Percentiles rank a stretch among this genome's conserved stretches.
Evolutionary conservation across 2,113 vertebrate genomes (phyloP).

Genomic region (Galbula dea): DNA sequence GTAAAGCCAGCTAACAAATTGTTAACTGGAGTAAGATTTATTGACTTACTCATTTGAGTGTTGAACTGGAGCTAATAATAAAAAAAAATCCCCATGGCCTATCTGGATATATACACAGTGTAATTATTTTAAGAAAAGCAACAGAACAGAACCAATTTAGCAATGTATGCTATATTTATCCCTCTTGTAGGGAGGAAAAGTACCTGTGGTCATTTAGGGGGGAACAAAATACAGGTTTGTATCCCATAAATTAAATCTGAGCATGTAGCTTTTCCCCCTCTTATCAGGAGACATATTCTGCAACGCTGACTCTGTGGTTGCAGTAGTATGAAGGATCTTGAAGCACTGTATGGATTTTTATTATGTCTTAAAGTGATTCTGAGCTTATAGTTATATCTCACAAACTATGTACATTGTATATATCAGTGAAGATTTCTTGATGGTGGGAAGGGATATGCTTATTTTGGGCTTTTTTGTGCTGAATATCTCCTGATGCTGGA

Average conservation of each 20-base stretch:
- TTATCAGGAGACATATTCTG: background rate
- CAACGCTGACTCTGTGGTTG: background rate
- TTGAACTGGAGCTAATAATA: background rate
- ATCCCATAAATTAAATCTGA: background rate
- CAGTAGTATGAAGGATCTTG: background rate
- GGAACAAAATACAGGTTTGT: background rate
- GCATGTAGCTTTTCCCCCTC: background rate
- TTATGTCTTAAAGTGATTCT: background rate
- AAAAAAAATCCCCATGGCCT: background rate
- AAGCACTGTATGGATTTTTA: background rate
- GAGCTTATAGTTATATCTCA: background rate
- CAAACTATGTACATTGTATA: background rate
- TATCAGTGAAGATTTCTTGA: background rate
- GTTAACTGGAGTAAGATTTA: background rate
- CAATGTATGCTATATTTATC: background rate
- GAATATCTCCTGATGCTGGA: background rate
- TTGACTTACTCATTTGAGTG: background rate
- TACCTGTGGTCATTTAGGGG: background rate
- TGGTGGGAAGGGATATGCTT: background rate
- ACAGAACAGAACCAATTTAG: background rate
- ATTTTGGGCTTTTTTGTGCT: background rate
- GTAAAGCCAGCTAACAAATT: background rate
- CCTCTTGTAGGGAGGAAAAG: background rate
- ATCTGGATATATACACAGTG: background rate
- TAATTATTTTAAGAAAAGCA: background rate